Evolutionary conservation across 2,797 vertebrate species (phyloP), one percentile per base, ranked within the genome.

Genomic region (Alauda arvensis): DNA sequence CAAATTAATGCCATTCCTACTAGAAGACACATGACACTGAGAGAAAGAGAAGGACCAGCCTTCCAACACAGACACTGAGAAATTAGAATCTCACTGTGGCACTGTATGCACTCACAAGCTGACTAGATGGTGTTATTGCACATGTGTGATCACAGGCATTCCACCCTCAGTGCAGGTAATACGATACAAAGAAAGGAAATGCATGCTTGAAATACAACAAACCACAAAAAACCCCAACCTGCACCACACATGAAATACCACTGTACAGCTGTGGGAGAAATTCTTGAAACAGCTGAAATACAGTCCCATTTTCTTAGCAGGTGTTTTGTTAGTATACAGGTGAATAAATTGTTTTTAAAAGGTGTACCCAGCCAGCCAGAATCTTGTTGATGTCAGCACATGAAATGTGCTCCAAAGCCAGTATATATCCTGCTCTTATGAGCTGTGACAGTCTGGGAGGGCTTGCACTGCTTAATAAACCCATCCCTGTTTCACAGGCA

Each of bases 401-500:
- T 48, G 46, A 83, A 79, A 42, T 43, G 24, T n/a, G 13, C 67
- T 88, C 59, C 8, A n/a, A 75, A 87, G 78, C 45, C 90, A 81
- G 52, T 0, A 0, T 84, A 65, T 53, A 80, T 55, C 74, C 42
- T 72, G 52, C 65, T 79, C 39, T 34, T 34, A 45, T 1, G 10
- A 77, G 24, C 56, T 91, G 83, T 69, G 85, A 33, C 59, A 31
- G 56, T n/a, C 60, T 77, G 80, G 49, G 75, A 85, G 60, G 75
- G 87, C 72, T 91, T 67, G 55, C 51, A 53, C 18, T 16, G n/a
- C 68, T 71, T 53, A 62, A 46, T 43, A 60, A 83, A 77, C 46
- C 91, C 48, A 37, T 56, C 81, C 80, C 75, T 60, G 57, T 61
- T 87, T 97, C 96, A 94, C 94, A 97, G 94, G 89, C 88, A 94